A percentile compares a stretch with the other conserved stretches of the same genome.
Conservation (phyloP, 2,113 vertebrate species). For the Poicephalus gulielmi region DNA sequence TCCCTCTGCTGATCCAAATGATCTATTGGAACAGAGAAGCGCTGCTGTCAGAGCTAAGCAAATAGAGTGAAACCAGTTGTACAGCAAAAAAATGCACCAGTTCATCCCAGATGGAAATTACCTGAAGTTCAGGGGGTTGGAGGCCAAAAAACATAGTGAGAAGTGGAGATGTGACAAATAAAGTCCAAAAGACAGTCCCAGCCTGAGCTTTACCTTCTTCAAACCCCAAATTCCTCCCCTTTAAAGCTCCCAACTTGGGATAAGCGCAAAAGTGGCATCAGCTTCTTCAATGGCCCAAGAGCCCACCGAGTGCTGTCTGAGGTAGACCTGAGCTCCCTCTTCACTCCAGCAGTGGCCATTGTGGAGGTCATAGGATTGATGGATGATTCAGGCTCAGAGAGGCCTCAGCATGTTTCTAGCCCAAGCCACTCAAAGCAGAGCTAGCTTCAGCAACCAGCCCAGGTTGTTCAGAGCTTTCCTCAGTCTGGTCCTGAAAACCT, state of each 20-base stretch:
- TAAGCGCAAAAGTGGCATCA: not conserved
- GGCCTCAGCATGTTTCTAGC: not conserved
- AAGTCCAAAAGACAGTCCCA: not conserved
- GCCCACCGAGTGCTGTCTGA: not conserved
- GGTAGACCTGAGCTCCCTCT: not conserved
- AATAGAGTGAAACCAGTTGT: not conserved
- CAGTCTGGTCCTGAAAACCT: not conserved
- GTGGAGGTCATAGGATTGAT: not conserved
- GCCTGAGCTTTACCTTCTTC: not conserved
- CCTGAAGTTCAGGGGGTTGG: not conserved
- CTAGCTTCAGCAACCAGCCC: not conserved
- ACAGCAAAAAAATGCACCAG: not conserved
- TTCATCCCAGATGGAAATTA: not conserved
- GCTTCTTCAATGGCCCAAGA: not conserved
- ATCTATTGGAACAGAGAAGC: not conserved
- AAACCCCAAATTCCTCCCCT: not conserved
- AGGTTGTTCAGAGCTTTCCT: not conserved
- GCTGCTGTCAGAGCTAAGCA: not conserved
- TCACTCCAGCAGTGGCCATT: not conserved
- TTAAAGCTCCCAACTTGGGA: not conserved
- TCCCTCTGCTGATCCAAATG: constrained; percentile 42
- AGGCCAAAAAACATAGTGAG: not conserved
- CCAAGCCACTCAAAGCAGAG: not conserved
- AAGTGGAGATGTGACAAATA: not conserved
- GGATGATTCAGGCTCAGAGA: not conserved